Evolutionary conservation across 1,140 invertebrate genomes (phyloP), one percentile per base, ranked within the genome.

Genomic region (Scylla paramamosain): DNA sequence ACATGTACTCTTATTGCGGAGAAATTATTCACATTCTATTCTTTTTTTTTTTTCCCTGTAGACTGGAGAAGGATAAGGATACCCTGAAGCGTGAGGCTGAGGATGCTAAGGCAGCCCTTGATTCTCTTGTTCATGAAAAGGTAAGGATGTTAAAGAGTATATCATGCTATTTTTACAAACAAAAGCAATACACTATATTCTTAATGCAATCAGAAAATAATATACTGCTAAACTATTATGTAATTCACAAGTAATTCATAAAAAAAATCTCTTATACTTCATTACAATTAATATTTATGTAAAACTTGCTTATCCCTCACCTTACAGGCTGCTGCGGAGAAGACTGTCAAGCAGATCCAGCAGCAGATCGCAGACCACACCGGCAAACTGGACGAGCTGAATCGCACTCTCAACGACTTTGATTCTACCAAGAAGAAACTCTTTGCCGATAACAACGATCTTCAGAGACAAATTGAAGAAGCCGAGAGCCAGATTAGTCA

Each of bases 391-490:
- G 98, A 98, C 89, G 97, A 94, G 10, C 25, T 45, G 52, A 89
- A 67, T 31, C 87, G 93, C 31, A 90, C 93, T 67, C 52, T 94
- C 8, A 82, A 46, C 14, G 93, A 94, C 48, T 67, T 77, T 12
- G 93, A 94, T 32, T 52, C 59, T 48, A 82, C 93, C 29, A 94
- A 82, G 93, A 94, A 94, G 93, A 94, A 94, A 28, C 59, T 90
- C 16, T 32, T 97, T 59, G 96, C 97, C 89, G 97, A 98, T 96
- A 97, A 97, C 95, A 95, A 96, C 84, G 97, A 98, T 95, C 96
- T 98, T 12, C 96, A 96, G 93, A 96, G 97, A 14, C 97, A 97
- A 96, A 96, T 98, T 28, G 97, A 98, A 96, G 97, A 98, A 93
- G 97, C 97, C 82, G 97, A 98, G 96, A 97, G 97, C 96, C 97